Evolutionary conservation across 2,797 vertebrate species (phyloP), one percentile per base, ranked within the genome.

Genomic region (Masticophis lateralis): DNA sequence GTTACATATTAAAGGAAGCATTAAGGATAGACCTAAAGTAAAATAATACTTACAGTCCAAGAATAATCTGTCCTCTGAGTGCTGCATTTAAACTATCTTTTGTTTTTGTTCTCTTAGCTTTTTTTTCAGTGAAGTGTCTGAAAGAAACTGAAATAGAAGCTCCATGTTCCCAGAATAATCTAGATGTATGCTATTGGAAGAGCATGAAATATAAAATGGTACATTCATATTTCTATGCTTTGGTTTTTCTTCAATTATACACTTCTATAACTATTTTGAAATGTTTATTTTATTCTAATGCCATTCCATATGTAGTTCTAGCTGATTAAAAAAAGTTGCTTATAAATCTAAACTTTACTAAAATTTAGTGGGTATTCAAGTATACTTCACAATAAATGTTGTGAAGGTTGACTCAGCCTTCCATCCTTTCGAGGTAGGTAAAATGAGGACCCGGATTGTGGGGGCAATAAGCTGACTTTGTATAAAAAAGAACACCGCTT

Each of bases 151-250:
- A 96, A 91, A 95, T 96, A 86, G 95, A 95, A 93, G 94, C 95
- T 95, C 96, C 98, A 74, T 98, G 98, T 95, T 93, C 93, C 22
- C 88, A 95, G 13, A 92, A 91, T 66, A 91, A 0, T 61, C 4
- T 32, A 0, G 0, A 69, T 10, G 60, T 92, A 87, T 98, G 98
- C 90, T 96, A 93, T 5, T 98, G 98, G 98, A 95, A 96, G 91
- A 96, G 91, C 3, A 0, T 97, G 91, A 96, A 53, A 3, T 97
- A 97, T 91, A 96, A 94, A 95, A 87, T 91, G 0, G 98, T 98
- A 96, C 96, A 97, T 96, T 95, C 59, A 57, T 32, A 27, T 60
- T 94, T 92, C 87, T 93, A 66, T 69, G 11, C 6, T 18, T 43
- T 91, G 4, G 14, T 66, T 83, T 47, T 92, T 53, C 51, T 66